phyloP scores from a whole-genome alignment of 2,113 vertebrate genomes.

The Thunnus thynnus region DNA sequence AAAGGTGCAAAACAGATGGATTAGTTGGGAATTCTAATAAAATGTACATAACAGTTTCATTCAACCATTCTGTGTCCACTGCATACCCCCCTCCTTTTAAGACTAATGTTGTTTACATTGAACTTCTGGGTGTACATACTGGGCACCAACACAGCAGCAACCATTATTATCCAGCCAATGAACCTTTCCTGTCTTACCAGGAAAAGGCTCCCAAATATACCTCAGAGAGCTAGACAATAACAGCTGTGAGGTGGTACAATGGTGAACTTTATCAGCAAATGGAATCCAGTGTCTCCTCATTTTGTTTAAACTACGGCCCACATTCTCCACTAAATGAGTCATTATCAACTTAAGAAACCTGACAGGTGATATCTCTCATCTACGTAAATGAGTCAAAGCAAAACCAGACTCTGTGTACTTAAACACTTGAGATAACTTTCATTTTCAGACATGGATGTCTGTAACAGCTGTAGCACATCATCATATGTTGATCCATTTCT shows the following conservation, averaged over 20 bases:
- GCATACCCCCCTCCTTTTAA: not conserved
- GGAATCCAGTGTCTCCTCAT: not conserved
- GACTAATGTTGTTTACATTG: not conserved
- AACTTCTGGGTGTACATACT: not conserved
- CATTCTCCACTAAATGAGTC: not conserved
- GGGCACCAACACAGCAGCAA: not conserved
- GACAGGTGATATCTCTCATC: not conserved
- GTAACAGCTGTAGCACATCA: not conserved
- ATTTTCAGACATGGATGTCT: not conserved
- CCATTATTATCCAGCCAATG: not conserved
- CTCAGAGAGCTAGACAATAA: slow-evolving; percentile 4
- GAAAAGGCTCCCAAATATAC: not conserved
- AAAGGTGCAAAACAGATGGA: not conserved
- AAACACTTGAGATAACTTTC: not conserved
- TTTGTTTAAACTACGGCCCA: not conserved
- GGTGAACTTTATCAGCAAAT: not conserved
- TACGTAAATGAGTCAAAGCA: not conserved
- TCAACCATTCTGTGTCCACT: not conserved
- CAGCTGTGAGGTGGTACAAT: not conserved
- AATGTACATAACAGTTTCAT: not conserved
- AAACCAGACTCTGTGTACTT: not conserved
- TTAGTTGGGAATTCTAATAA: not conserved
- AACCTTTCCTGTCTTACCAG: slow-evolving; percentile 8
- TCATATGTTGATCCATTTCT: not conserved
- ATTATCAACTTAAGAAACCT: not conserved